Base-by-base conservation (phyloP, 2,888 invertebrate genomes). In the Tetramorium bicarinatum region DNA sequence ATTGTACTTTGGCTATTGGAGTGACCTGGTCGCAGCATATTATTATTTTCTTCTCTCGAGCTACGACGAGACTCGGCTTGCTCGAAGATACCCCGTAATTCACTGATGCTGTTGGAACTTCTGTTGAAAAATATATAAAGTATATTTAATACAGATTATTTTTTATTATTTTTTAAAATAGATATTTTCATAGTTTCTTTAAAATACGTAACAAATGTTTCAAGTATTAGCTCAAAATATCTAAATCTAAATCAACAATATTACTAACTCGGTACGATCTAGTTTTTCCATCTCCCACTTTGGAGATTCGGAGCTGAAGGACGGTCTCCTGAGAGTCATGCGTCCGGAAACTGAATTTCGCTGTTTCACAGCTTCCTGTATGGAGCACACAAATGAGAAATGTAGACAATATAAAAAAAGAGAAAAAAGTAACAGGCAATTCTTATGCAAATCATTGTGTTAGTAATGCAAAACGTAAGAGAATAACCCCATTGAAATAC, bases 321-420 rank as follows among this genome's bases (percentile, higher is more conserved):
- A 94, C 7, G 94, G 93, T 72, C 94, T 93, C 84, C 94, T 92
- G 18, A 93, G 66, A n/a, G 92, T 92, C 74, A 94, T 91, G 84
- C 93, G 93, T 79, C 94, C 94, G 49, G 93, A 92, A 71, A 94
- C 91, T 34, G 94, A 94, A 82, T 93, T 94, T 82, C 94, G 91
- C 86, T 94, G 94, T 67, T 92, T 92, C 47, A 90, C 83, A 34
- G 85, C 88, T 38, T 94, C 88, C 75, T 91, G 84, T 11, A 49
- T 41, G 11, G 21, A 59, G n/a, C 21, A 79, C 2, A 25, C 59
- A 47, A 6, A 2, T 2, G 21, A 71, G 49, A 72, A 11, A 72
- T 61, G 3, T 59, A 72, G 21, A 49, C 3, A 72, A 71, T 34
- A n/a, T 25, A 44, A 29, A 56, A 34, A 6, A 69, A 69, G 21